A percentile compares a stretch with the other conserved stretches of the same genome.
These are phyloP conservation scores for Deladenus siricidicola DNA, from an alignment of 2,888 invertebrate genomes.

Conservation along the genomic window DNA sequence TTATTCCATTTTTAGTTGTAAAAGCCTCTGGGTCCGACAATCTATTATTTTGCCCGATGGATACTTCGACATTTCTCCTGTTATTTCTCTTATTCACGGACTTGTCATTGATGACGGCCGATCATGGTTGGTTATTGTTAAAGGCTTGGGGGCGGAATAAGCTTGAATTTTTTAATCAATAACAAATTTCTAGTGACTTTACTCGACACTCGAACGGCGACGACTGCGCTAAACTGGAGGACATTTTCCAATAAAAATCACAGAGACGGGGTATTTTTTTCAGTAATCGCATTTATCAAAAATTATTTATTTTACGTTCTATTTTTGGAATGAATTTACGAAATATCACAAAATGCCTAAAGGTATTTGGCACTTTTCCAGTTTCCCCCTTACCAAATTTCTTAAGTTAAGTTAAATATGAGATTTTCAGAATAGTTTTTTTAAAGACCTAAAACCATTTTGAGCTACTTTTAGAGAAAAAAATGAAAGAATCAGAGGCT, in stretches of 20 bases:
- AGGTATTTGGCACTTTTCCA: not conserved
- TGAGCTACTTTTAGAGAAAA: too few species aligned
- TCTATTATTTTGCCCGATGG: not conserved
- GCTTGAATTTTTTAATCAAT: too few species aligned
- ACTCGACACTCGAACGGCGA: conserved; percentile 34
- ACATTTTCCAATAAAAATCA: conserved; percentile 29
- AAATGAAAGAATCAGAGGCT: too few species aligned
- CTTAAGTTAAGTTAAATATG: too few species aligned
- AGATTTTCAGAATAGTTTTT: not conserved
- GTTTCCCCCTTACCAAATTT: not conserved
- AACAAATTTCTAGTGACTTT: conserved; percentile 30
- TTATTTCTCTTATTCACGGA: conserved; percentile 16
- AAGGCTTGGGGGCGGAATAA: too few species aligned
- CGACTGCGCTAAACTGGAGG: conserved; percentile 29
- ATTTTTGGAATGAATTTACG: too few species aligned
- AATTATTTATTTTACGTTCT: not conserved
- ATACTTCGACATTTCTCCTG: conserved; percentile 9
- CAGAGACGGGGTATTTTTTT: conserved; percentile 30
- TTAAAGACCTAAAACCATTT: too few species aligned
- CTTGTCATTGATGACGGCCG: conserved; percentile 17
- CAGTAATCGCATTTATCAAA: not conserved
- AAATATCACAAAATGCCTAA: too few species aligned
- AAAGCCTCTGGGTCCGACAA: not conserved
- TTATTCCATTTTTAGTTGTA: too few species aligned
- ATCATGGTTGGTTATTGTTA: conserved; percentile 8